These are phyloP conservation scores for Poeciliopsis gracilis DNA, from an alignment of 2,797 vertebrate genomes.

Conservation along the genomic window DNA sequence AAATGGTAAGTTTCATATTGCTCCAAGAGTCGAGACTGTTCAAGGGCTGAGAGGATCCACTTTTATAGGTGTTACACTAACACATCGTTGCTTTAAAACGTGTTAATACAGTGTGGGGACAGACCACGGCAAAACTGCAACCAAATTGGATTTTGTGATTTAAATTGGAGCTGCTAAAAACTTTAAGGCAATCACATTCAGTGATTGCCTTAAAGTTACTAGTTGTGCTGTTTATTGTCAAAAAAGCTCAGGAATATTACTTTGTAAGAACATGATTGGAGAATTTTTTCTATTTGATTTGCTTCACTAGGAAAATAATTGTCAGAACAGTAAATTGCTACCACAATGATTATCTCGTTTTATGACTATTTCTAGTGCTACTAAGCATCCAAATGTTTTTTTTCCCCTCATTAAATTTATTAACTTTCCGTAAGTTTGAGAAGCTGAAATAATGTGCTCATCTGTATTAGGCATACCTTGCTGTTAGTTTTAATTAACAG, in stretches of 20 bases:
- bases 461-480: not conserved
- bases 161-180: not conserved
- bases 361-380: not conserved
- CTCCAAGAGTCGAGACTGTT: slow-evolving; percentile 11
- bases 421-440: not conserved
- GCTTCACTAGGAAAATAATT: not conserved
- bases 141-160: not conserved
- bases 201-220: no score
- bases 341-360: not conserved
- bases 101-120: not conserved
- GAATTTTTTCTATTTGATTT: not conserved
- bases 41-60: slow-evolving; percentile 19
- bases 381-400: not conserved
- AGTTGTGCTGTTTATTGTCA: not conserved
- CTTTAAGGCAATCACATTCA: not conserved
- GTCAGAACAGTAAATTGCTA: not conserved
- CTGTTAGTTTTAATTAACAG: not conserved
- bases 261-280: not conserved
- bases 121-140: not conserved
- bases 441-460: not conserved
- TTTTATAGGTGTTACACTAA: slow-evolving; percentile 36
- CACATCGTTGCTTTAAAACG: slow-evolving; percentile 13
- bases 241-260: not conserved
- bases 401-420: not conserved
- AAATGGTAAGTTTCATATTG: slow-evolving; percentile 34